Percentiles rank a stretch among this genome's conserved stretches.
Conservation (phyloP, 2,888 invertebrate species). For the Morpho helenor region DNA sequence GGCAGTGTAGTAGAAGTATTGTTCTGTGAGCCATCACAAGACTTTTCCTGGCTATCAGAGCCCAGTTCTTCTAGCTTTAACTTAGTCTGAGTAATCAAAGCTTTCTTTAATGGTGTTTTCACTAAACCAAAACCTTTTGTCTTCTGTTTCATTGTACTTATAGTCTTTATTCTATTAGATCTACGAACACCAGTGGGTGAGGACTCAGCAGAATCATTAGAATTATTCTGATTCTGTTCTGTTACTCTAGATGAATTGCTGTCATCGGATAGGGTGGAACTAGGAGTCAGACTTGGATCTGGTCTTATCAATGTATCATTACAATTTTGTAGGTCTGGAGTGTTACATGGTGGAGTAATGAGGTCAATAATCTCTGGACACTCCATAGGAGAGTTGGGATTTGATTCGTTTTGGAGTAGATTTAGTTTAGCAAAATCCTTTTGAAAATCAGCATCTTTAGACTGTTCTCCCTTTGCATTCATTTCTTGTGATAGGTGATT, state of each 20-base stretch:
- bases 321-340: slow-evolving; percentile 49
- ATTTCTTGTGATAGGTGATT: slow-evolving; percentile 33
- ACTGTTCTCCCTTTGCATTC: slow-evolving; percentile 31
- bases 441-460: slow-evolving; percentile 52
- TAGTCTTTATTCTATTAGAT: slow-evolving; percentile 87
- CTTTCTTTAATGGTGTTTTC: slow-evolving; percentile 72
- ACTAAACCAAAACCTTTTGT: slow-evolving; percentile 83
- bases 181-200: slow-evolving; percentile 82
- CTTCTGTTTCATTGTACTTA: slow-evolving; percentile 83
- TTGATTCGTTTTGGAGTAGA: slow-evolving; percentile 37
- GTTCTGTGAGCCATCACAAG: slow-evolving; percentile 40
- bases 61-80: slow-evolving; percentile 79
- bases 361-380: slow-evolving; percentile 43
- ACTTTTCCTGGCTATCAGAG: slow-evolving; percentile 73
- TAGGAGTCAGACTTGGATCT: slow-evolving; percentile 68
- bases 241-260: slow-evolving; percentile 64
- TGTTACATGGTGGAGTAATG: slow-evolving; percentile 44
- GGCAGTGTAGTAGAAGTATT: slow-evolving; percentile 60
- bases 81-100: slow-evolving; percentile 71
- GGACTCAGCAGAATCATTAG: slow-evolving; percentile 70
- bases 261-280: slow-evolving; percentile 67
- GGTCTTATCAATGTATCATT: slow-evolving; percentile 50
- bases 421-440: slow-evolving; percentile 64
- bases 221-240: slow-evolving; percentile 54
- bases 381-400: slow-evolving; percentile 43